Percentiles rank a stretch among this genome's conserved stretches.
Conservation (phyloP, 2,888 invertebrate genomes). For the Xanthia togata region DNA sequence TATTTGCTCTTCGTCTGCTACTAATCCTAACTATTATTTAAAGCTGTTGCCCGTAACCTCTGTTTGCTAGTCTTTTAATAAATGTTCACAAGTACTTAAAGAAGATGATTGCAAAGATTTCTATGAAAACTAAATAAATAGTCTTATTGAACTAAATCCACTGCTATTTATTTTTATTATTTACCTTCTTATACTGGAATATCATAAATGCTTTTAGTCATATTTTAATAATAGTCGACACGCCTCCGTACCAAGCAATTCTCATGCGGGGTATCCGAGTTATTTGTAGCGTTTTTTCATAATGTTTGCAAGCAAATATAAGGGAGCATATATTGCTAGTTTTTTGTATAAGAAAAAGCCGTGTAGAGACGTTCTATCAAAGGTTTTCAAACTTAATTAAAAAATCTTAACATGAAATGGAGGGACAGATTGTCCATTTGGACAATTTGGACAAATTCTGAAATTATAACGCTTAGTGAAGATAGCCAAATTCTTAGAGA, state of each 20-base stretch:
- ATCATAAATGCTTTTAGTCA: conserved; percentile 29
- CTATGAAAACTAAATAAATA: neutral
- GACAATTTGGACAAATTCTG: neutral
- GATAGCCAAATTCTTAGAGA: neutral
- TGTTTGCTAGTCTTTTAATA: neutral
- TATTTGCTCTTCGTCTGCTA: neutral
- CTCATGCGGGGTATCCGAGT: conserved; percentile 46
- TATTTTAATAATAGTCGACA: conserved; percentile 49
- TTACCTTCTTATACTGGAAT: conserved; percentile 42
- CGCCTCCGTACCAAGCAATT: conserved; percentile 20
- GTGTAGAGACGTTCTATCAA: neutral
- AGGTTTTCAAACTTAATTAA: neutral
- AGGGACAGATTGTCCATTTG: neutral
- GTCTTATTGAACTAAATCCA: neutral
- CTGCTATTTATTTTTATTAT: conserved; percentile 18
- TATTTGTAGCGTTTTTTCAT: conserved; percentile 49
- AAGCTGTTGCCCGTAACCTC: no score
- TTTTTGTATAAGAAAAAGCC: neutral
- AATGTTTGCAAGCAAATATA: conserved; percentile 42
- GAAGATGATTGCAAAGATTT: neutral
- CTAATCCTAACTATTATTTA: no score
- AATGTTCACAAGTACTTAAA: neutral
- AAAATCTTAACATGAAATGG: neutral
- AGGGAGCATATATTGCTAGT: neutral
- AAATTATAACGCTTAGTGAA: neutral